Evolutionary conservation across 2,888 invertebrate species (phyloP), one percentile per base, ranked within the genome.

Genomic region (Phlogophora meticulosa): DNA sequence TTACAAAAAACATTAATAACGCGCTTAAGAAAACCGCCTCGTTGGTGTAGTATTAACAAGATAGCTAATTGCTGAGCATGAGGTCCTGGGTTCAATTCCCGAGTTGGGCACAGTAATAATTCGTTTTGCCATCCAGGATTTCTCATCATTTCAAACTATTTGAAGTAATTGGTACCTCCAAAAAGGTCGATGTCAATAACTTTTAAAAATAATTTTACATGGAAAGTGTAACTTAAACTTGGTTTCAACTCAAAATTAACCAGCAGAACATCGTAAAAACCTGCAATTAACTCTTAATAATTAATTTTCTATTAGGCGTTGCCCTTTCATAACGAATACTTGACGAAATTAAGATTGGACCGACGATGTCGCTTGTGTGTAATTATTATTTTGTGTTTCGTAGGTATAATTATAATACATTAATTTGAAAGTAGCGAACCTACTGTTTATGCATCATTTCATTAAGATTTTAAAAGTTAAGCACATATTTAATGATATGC

Each of bases 231-330:
- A 78, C 75, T 71, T 42, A 13, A 72, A 62, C 20, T 43, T 71
- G 45, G 11, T 61, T 34, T 52, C 17, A 63, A 17, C 13, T 49
- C 15, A 20, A 51, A 61, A 52, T 70, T 62, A 4, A 45, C 57
- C 17, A 10, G 5, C 7, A 22, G 57, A 13, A 9, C 11, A 17
- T 40, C 7, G 49, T 57, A 42, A 24, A 51, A 70, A 58, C 48
- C 42, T 55, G 42, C 45, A 45, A 81, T 57, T 71, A 75, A 57
- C 36, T 24, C 28, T 72, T 53, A 42, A 62, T 68, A 67, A 78
- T 70, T 67, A 70, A 76, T 64, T 67, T 75, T 78, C 53, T 63
- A 72, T 78, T 67, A 64, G 13, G 40, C 46, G 24, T 22, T 13
- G 17, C 42, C 38, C 48, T 40, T 64, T 66, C 9, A 49, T 67